Evolutionary conservation across 2,888 invertebrate genomes (phyloP), one percentile per base, ranked within the genome.

Genomic region (Rhingia campestris): DNA sequence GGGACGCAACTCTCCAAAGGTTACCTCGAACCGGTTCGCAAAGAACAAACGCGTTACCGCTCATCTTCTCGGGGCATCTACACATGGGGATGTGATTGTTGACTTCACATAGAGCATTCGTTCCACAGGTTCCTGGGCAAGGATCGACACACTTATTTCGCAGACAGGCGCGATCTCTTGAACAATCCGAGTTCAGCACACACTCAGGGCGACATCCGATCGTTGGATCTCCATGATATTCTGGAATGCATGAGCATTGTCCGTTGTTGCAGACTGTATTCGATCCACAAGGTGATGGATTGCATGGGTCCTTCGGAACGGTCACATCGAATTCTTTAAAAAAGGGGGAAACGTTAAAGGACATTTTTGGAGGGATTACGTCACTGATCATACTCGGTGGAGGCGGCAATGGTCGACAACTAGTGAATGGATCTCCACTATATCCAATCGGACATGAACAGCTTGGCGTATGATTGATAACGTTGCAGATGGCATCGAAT

Each of bases 81-180:
- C 94, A 94, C 88, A 93, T 92, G 35, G 94, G 93, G 54, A 93
- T 92, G 85, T 94, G 97, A 88, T 96, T 96, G 67, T 95, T 94
- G 12, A 96, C 95, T 88, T 95, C 94, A 89, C 97, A 97, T 73
- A 94, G 92, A 1, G 97, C 95, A 88, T 94, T 95, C 64, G 93
- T 91, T 7, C 96, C 97, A 89, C 97, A 97, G 87, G 95, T 95
- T 85, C 95, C 95, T n/a, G 94, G 94, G 88, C 97, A 97, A 4
- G 97, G 97, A 91, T 97, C 94, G n/a, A 93, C 91, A 89, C 97
- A 97, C 91, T 96, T 96, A 76, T 95, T 95, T 81, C 94, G 93
- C 41, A 95, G 92, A 88, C 97, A 97, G 14, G 97, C 95, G 89
- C 94, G 94, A 88, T 95, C 94, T 61, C 94, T 92, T 0, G 95